Evolutionary conservation across 2,888 invertebrate species (phyloP).

Genomic region (Pseudolycoriella hygida): DNA sequence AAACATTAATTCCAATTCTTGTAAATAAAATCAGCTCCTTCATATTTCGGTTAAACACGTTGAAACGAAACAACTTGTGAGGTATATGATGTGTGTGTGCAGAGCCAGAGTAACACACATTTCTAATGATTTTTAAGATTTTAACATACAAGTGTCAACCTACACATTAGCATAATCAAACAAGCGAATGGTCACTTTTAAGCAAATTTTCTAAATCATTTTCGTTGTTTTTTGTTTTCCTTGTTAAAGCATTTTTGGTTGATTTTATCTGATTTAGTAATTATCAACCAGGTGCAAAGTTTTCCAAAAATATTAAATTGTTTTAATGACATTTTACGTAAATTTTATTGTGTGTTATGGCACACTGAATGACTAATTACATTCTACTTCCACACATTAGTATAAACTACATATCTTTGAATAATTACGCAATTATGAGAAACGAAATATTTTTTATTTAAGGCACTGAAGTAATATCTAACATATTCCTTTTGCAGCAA

Average conservation of each 20-base stretch:
- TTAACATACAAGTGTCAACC: constrained; percentile 4
- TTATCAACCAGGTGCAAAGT: neutral
- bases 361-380: no score
- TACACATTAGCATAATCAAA: constrained; percentile 3
- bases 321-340: no score
- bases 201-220: constrained; percentile 1
- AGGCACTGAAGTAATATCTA: no score
- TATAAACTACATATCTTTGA: no score
- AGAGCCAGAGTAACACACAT: neutral
- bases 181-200: neutral
- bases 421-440: no score
- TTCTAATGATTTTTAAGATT: constrained; percentile 1
- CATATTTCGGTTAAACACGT: neutral
- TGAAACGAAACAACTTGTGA: neutral
- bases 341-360: no score
- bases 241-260: neutral
- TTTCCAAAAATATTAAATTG: no score
- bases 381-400: no score
- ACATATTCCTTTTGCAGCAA: no score
- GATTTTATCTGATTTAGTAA: neutral
- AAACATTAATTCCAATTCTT: no score
- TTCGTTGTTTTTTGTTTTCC: neutral
- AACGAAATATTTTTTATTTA: no score
- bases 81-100: neutral
- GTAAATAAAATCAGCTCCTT: neutral